Percentiles rank a stretch among this genome's conserved stretches.
Conservation (phyloP, 2,888 invertebrate genomes). For the Penaeus monodon region DNA sequence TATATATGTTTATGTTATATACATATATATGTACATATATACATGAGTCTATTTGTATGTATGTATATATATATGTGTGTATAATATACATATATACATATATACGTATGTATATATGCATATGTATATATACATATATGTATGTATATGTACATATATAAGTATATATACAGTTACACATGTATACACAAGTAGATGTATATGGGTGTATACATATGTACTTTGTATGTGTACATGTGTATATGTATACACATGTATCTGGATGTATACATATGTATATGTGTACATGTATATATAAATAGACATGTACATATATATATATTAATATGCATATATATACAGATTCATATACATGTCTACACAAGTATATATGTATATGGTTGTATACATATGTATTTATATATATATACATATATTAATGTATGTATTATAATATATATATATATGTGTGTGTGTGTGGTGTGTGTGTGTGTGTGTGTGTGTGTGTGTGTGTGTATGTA, state of each 20-base stretch:
- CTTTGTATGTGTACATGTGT: not conserved
- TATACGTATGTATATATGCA: not conserved
- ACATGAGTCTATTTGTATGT: too few species aligned
- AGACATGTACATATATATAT: not conserved
- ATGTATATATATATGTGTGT: not conserved
- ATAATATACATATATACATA: not conserved
- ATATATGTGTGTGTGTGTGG: not conserved
- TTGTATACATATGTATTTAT: not conserved
- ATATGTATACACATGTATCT: not conserved
- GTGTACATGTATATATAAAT: not conserved
- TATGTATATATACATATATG: not conserved
- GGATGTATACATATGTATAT: not conserved
- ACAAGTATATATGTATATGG: not conserved
- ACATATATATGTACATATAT: too few species aligned
- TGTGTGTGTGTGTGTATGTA: not conserved
- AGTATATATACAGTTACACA: not conserved
- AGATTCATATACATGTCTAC: not conserved
- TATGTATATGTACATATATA: not conserved
- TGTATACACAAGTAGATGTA: not conserved
- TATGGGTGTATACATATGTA: not conserved
- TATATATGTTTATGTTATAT: too few species aligned
- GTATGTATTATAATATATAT: not conserved
- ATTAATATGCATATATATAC: not conserved
- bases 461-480: not conserved
- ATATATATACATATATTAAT: not conserved